A percentile compares a stretch with the other conserved stretches of the same genome.
phyloP scores from a whole-genome alignment of 2,888 invertebrate genomes.

The Drosophila seclusa region DNA sequence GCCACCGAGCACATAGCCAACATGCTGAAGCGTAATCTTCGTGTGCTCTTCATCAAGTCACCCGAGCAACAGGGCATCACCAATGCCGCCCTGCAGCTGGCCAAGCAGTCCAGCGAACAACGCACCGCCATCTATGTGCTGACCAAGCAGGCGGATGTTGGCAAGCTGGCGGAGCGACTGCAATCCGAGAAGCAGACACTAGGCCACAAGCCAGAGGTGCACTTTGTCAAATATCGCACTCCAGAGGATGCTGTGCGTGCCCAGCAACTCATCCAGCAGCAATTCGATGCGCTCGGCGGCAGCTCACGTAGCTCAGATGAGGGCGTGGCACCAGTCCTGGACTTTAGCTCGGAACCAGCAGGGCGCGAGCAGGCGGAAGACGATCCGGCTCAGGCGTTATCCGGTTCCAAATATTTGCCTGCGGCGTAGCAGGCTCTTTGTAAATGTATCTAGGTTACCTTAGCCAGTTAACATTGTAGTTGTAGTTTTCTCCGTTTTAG shows the following conservation, averaged over 20 bases:
- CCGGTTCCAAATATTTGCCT: slow-evolving; percentile 55
- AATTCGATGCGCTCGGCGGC: slow-evolving; percentile 78
- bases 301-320: slow-evolving; percentile 74
- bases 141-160: slow-evolving; percentile 76
- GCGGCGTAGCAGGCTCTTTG: slow-evolving; percentile 40
- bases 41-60: slow-evolving; percentile 82
- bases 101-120: slow-evolving; percentile 76
- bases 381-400: not conserved
- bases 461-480: slow-evolving; percentile 34
- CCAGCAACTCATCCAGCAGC: slow-evolving; percentile 79
- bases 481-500: slow-evolving; percentile 19
- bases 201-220: slow-evolving; percentile 79
- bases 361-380: not conserved
- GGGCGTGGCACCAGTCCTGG: slow-evolving; percentile 78
- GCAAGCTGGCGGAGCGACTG: slow-evolving; percentile 69
- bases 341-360: slow-evolving; percentile 62
- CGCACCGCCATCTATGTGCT: slow-evolving; percentile 82
- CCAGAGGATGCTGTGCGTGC: slow-evolving; percentile 80
- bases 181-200: slow-evolving; percentile 58
- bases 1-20: slow-evolving; percentile 60
- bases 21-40: slow-evolving; percentile 77
- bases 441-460: slow-evolving; percentile 14
- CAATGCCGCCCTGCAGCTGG: slow-evolving; percentile 76
- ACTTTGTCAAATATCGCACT: slow-evolving; percentile 81
- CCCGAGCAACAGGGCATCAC: slow-evolving; percentile 77